Evolutionary conservation across 2,797 vertebrate genomes (phyloP).

Genomic region (Pseudocheirus occidentalis): DNA sequence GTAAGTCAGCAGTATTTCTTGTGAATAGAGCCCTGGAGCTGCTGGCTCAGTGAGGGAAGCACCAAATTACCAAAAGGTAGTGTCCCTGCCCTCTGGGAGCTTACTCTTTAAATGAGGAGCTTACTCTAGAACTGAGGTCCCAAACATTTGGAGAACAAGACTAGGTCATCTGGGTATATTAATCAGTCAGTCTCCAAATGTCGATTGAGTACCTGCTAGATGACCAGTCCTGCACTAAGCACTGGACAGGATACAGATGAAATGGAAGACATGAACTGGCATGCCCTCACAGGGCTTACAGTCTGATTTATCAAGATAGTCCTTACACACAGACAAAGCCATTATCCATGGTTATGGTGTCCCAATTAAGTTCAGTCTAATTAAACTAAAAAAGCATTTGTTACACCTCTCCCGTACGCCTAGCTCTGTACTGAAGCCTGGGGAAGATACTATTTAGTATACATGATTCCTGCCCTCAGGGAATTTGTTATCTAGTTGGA

Average conservation of each 20-base stretch:
- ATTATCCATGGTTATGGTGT: neutral
- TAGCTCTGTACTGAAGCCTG: neutral
- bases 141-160: constrained; percentile 4
- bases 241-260: neutral
- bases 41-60: neutral
- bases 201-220: neutral
- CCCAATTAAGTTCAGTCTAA: neutral
- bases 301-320: neutral
- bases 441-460: neutral
- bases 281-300: neutral
- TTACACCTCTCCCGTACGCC: neutral
- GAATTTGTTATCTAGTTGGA: neutral
- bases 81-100: neutral
- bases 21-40: neutral
- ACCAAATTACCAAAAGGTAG: neutral
- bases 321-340: neutral
- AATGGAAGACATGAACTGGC: neutral
- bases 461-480: neutral
- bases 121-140: neutral
- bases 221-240: neutral
- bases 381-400: neutral
- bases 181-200: neutral
- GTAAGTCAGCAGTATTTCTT: neutral
- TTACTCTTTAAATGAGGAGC: constrained; percentile 24
- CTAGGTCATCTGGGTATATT: neutral